These are phyloP conservation scores for Choristoneura rosaceana DNA, from an alignment of 2,888 invertebrate genomes.

Conservation along the genomic window DNA sequence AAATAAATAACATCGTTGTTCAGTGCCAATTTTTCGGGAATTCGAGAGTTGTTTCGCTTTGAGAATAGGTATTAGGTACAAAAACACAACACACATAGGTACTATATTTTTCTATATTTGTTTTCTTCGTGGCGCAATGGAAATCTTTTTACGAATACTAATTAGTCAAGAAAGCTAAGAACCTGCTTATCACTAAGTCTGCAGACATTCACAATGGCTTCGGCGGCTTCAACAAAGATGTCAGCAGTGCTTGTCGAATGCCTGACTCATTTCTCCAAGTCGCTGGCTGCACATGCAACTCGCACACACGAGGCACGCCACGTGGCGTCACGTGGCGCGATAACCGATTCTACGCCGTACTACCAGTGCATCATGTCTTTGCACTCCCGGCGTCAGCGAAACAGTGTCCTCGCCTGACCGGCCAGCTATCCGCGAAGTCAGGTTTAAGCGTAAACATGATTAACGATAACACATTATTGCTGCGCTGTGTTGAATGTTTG, in stretches of 20 bases:
- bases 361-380: conserved; percentile 51
- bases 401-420: conserved; percentile 9
- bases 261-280: conserved; percentile 37
- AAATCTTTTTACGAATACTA: neutral
- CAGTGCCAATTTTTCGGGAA: conserved; percentile 57
- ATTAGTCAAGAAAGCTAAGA: neutral
- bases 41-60: conserved; percentile 23
- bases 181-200: neutral
- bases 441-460: conserved; percentile 23
- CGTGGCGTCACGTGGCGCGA: conserved; percentile 62
- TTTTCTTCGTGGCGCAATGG: neutral
- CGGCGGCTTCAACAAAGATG: conserved; percentile 11
- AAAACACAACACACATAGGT: no score
- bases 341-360: conserved; percentile 60
- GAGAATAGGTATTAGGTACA: neutral
- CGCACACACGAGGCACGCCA: conserved; percentile 64
- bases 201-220: neutral
- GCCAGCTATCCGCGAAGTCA: conserved; percentile 22
- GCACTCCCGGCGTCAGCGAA: conserved; percentile 45
- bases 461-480: conserved; percentile 13
- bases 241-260: conserved; percentile 3
- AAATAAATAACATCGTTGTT: conserved; percentile 55
- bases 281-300: conserved; percentile 62
- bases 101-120: no score
- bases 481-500: conserved; percentile 2